Percentiles rank a stretch among this genome's conserved stretches.
phyloP scores from a whole-genome alignment of 2,888 invertebrate genomes.

The Zaprionus lineosus region DNA sequence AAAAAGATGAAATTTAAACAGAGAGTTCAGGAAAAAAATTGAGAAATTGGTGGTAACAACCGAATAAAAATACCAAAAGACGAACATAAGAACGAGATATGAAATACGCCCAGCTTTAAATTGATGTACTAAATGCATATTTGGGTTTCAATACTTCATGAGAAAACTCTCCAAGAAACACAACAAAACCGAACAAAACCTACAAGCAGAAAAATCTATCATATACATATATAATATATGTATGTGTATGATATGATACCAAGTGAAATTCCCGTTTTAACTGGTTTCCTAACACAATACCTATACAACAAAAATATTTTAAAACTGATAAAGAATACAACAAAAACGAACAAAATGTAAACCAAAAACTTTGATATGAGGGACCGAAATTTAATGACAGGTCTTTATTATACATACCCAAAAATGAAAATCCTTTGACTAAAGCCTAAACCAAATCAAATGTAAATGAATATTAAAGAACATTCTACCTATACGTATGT shows the following conservation, averaged over 20 bases:
- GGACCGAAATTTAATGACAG: conserved; percentile 73
- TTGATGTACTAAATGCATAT: conserved; percentile 61
- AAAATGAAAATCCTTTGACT: conserved; percentile 24
- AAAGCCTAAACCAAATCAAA: conserved; percentile 19
- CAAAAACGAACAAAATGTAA: not conserved
- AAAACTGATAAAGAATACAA: conserved; percentile 4
- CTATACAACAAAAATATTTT: conserved; percentile 23
- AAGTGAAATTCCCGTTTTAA: conserved; percentile 56
- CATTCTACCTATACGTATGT: not conserved
- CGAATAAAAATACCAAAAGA: conserved; percentile 3
- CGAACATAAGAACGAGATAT: conserved; percentile 18
- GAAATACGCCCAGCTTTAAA: conserved; percentile 70
- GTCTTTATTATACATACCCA: conserved; percentile 68
- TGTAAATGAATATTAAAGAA: conserved; percentile 10
- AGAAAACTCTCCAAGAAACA: conserved; percentile 14
- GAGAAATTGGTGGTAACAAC: not conserved
- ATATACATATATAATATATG: too few species aligned
- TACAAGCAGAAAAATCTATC: conserved; percentile 1
- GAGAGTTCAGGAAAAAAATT: too few species aligned
- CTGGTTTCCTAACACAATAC: conserved; percentile 69
- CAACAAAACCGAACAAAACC: conserved; percentile 1
- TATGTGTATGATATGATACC: too few species aligned
- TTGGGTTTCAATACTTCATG: conserved; percentile 69
- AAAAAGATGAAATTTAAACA: not conserved
- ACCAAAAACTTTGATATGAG: conserved; percentile 72